Conservation (phyloP, 2,888 invertebrate genomes). For the Drosophila subsilvestris region DNA sequence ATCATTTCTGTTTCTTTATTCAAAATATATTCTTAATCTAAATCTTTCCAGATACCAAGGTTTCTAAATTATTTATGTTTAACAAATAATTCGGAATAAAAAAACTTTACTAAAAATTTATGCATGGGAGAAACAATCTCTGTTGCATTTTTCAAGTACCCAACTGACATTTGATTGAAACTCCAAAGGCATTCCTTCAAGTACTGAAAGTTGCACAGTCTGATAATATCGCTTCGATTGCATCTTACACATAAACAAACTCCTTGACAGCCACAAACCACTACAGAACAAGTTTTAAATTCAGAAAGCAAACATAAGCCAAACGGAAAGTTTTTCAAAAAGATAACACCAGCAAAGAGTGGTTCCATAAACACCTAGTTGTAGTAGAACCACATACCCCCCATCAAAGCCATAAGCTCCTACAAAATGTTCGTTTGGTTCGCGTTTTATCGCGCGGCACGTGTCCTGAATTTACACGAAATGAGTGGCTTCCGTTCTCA, state of each 20-base stretch:
- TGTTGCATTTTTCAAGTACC: too few relatives aligned
- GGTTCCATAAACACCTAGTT: not conserved
- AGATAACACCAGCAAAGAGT: conserved; percentile 8
- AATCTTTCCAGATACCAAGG: too few relatives aligned
- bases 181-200: not conserved
- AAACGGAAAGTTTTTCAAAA: conserved; percentile 6
- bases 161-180: too few relatives aligned
- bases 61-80: not conserved
- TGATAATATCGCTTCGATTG: not conserved
- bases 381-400: not conserved
- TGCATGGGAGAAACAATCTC: too few relatives aligned
- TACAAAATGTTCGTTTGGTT: conserved; percentile 34
- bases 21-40: not conserved
- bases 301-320: too few relatives aligned
- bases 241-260: not conserved
- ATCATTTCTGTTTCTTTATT: not conserved
- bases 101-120: too few relatives aligned
- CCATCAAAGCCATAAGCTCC: not conserved
- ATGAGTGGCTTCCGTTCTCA: conserved; percentile 52
- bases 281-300: not conserved
- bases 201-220: not conserved
- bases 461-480: conserved; percentile 59
- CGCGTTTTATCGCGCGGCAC: conserved; percentile 50
- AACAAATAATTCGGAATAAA: not conserved
- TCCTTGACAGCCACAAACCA: not conserved